A percentile compares a stretch with the other conserved stretches of the same genome.
phyloP scores from a whole-genome alignment of 2,113 vertebrate species.

The Spea bombifrons region DNA sequence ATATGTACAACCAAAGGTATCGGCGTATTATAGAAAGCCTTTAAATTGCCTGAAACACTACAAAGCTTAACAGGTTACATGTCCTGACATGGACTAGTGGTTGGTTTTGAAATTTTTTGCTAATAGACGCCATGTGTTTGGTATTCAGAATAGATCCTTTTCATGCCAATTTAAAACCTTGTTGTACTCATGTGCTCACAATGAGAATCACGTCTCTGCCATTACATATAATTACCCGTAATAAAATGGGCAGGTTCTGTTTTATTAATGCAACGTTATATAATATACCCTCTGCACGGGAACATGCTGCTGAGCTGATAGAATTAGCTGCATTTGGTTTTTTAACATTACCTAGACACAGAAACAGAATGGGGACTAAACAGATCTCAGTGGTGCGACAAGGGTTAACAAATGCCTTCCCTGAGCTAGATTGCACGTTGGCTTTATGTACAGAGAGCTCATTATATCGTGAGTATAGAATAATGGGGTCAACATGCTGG shows the following conservation, averaged over 20 bases:
- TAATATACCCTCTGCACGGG: conserved; percentile 18
- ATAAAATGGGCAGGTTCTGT: conserved; percentile 37
- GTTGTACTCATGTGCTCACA: background rate
- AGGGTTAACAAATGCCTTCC: conserved; percentile 31
- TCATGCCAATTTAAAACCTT: background rate
- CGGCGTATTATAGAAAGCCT: no score
- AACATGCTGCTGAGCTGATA: conserved; percentile 10
- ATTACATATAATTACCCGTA: conserved; percentile 42
- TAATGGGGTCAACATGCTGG: conserved; percentile 33
- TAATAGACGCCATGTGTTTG: no score
- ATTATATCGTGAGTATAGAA: conserved; percentile 19
- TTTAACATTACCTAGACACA: background rate
- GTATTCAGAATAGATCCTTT: background rate
- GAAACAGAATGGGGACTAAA: background rate
- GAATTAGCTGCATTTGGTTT: background rate
- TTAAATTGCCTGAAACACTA: no score
- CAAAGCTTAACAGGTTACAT: no score
- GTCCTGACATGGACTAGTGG: no score
- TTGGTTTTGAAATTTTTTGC: no score
- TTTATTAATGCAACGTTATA: conserved; percentile 43
- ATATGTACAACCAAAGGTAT: no score
- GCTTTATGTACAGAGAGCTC: conserved; percentile 27
- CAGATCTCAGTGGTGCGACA: background rate
- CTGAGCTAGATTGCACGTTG: conserved; percentile 8
- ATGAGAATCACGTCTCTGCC: conserved; percentile 38